Evolutionary conservation across 1,140 invertebrate genomes (phyloP).

Genomic region (Chrysoperla carnea): DNA sequence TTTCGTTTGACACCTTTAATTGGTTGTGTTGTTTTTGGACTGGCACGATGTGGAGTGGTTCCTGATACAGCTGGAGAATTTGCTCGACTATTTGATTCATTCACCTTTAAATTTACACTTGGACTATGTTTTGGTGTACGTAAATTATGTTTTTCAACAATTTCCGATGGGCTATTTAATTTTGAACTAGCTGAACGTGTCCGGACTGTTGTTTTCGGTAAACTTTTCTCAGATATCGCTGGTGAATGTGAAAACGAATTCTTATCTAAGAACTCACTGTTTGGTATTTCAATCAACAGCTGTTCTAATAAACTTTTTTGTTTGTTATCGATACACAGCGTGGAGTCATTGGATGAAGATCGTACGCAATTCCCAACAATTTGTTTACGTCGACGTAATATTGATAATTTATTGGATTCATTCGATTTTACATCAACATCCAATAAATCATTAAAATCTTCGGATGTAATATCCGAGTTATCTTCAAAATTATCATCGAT

Average conservation of each 20-base stretch:
- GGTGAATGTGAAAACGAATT: conserved; percentile 28
- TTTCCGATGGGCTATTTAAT: conserved; percentile 39
- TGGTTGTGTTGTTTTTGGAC: conserved; percentile 15
- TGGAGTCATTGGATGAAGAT: background rate
- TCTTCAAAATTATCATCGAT: background rate
- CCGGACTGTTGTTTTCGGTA: conserved; percentile 26
- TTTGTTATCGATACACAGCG: background rate
- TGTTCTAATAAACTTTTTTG: conserved; percentile 52
- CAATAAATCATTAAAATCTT: background rate
- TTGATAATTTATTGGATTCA: conserved; percentile 6
- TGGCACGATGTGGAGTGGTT: background rate
- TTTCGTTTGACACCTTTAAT: conserved; percentile 31
- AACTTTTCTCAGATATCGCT: conserved; percentile 20
- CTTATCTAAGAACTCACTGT: conserved; percentile 33
- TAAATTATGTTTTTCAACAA: conserved; percentile 27
- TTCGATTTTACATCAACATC: conserved; percentile 2
- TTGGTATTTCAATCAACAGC: conserved; percentile 59
- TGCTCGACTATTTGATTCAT: conserved; percentile 15
- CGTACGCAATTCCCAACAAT: background rate
- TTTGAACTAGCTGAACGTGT: conserved; percentile 47
- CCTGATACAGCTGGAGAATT: conserved; percentile 26
- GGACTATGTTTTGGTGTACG: conserved; percentile 41
- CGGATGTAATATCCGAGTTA: background rate
- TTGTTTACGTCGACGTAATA: conserved; percentile 1
- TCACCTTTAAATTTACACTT: conserved; percentile 17